These are phyloP conservation scores for Leptinotarsa juncta DNA, from an alignment of 2,888 invertebrate species.

Conservation along the genomic window DNA sequence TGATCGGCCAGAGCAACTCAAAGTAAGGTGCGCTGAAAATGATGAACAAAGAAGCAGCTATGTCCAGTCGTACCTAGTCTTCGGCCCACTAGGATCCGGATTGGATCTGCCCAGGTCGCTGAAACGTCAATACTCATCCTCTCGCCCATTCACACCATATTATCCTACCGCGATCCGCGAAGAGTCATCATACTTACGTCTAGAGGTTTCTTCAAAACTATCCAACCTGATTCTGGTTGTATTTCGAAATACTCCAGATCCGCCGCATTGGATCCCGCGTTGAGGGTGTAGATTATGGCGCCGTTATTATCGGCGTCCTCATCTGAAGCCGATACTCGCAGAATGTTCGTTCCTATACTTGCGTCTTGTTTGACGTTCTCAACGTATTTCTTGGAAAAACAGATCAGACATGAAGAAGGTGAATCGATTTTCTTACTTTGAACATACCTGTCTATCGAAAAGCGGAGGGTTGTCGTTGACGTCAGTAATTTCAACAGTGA, in stretches of 20 bases:
- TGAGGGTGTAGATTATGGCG: conserved; percentile 91
- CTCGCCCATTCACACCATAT: conserved; percentile 29
- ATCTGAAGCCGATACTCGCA: conserved; percentile 94
- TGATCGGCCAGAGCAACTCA: conserved; percentile 72
- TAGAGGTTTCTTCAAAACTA: conserved; percentile 92
- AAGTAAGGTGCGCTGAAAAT: conserved; percentile 79
- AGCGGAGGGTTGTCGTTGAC: conserved; percentile 97
- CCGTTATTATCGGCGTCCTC: conserved; percentile 98
- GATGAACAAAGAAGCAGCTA: conserved; percentile 75
- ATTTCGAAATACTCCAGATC: conserved; percentile 97
- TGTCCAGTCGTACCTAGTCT: conserved; percentile 63
- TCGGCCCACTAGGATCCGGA: conserved; percentile 34
- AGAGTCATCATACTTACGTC: conserved; percentile 84
- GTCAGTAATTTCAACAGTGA: conserved; percentile 97
- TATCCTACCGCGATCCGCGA: conserved; percentile 33
- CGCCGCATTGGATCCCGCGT: conserved; percentile 87
- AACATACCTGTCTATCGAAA: conserved; percentile 88
- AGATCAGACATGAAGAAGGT: not conserved
- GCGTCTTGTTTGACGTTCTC: conserved; percentile 98
- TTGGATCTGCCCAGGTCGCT: conserved; percentile 38
- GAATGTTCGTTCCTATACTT: conserved; percentile 93
- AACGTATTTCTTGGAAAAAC: conserved; percentile 84
- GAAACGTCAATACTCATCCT: conserved; percentile 47
- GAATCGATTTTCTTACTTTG: not conserved
- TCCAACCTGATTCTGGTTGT: conserved; percentile 97